Percentiles rank a stretch among this genome's conserved stretches.
Evolutionary conservation across 2,113 vertebrate genomes (phyloP).

Genomic region (Datnioides undecimradiatus): DNA sequence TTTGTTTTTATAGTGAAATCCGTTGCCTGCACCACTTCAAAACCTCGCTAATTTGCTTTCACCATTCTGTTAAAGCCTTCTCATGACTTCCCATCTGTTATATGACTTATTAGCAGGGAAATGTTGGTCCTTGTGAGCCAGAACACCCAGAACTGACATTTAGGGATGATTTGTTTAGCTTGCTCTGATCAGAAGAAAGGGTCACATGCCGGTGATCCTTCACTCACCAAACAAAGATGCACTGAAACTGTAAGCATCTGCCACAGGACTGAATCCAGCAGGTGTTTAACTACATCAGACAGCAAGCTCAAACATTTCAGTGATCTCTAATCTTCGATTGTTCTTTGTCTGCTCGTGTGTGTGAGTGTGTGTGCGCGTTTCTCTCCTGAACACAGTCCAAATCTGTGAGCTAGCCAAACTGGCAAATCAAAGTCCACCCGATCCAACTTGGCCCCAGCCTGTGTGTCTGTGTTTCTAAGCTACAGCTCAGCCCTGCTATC

Average conservation of each 20-base stretch:
- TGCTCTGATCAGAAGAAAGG: constrained; percentile 62
- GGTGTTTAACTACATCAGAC: constrained; percentile 63
- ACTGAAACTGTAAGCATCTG: constrained; percentile 54
- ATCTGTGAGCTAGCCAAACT: constrained; percentile 35
- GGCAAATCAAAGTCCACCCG: constrained; percentile 24
- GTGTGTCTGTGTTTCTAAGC: constrained; percentile 34
- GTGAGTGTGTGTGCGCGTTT: background rate
- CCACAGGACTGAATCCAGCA: constrained; percentile 51
- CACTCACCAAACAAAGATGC: constrained; percentile 56
- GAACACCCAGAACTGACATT: constrained; percentile 60
- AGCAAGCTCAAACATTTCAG: constrained; percentile 57
- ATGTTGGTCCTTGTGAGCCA: constrained; percentile 44
- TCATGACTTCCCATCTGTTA: constrained; percentile 50
- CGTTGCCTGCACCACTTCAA: background rate
- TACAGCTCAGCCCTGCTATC: constrained; percentile 36
- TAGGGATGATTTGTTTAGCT: constrained; percentile 68
- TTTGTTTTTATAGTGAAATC: constrained; percentile 3
- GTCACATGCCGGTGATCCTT: constrained; percentile 57
- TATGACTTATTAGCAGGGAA: constrained; percentile 49
- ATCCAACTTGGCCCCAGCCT: constrained; percentile 37
- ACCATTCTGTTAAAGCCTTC: background rate
- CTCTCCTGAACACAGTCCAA: constrained; percentile 25
- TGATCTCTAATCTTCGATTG: constrained; percentile 36
- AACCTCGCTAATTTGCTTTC: constrained; percentile 14
- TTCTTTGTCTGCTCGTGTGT: constrained; percentile 1